phyloP scores from a whole-genome alignment of 2,797 vertebrate genomes.

The Tokudaia tokunoshimensis region DNA sequence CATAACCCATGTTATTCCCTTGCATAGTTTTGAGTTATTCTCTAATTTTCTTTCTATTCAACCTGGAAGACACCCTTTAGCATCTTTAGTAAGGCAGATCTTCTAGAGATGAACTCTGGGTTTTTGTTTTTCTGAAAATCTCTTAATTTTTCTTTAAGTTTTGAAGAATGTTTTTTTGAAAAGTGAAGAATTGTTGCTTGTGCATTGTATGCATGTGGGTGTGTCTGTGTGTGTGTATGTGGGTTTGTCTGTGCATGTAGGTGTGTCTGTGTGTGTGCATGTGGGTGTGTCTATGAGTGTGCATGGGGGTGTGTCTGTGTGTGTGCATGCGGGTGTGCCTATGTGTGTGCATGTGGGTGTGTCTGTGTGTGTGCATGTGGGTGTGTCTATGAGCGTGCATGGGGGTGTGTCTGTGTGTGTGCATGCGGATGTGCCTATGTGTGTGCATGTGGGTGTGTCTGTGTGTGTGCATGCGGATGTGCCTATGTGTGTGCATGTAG shows the following conservation, averaged over 20 bases:
- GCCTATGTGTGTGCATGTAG: no score
- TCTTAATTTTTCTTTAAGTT: slow-evolving; percentile 37
- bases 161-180: not conserved
- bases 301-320: not conserved
- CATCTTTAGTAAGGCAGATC: not conserved
- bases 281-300: no score
- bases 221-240: not conserved
- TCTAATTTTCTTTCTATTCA: slow-evolving; percentile 21
- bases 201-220: no score
- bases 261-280: not conserved
- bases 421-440: not conserved
- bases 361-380: not conserved
- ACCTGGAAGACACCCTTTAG: not conserved
- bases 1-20: not conserved
- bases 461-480: no score
- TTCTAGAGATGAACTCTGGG: not conserved
- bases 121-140: not conserved
- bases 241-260: not conserved
- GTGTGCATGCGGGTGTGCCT: not conserved
- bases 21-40: not conserved
- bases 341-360: not conserved
- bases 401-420: no score
- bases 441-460: not conserved
- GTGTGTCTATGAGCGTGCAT: no score
- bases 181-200: not conserved